Base-by-base conservation (phyloP, 2,797 vertebrate genomes). In the Sus cebifrons region DNA sequence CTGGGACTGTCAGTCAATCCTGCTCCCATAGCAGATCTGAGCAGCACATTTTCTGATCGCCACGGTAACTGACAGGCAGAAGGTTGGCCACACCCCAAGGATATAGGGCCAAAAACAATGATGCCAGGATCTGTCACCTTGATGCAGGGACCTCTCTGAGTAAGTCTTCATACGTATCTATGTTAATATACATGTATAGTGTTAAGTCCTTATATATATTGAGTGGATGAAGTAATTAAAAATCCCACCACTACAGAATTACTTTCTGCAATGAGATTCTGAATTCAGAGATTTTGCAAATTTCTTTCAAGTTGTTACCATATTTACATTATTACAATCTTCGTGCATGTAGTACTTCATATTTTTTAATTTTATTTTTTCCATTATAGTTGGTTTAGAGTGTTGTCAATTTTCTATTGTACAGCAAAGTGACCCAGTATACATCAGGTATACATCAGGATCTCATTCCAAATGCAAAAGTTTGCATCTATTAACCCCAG, bases 81-180 rank as follows among this genome's bases (percentile, higher is more conserved):
- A 91, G 65, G 86, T 5, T 96, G 97, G 96, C 79, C 75, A 49
- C n/a, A 49, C n/a, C 71, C 71, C 52, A 74, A 78, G 56, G 68
- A 79, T 56, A 62, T 23, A 84, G 54, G 49, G 79, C 89, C 81
- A 87, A 86, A 89, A 70, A 21, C 32, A 78, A 75, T 14, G 71
- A 89, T 74, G 89, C 75, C 70, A 93, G 75, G 68, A 91, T 21
- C 64, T 77, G 86, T 81, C 70, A 93, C 94, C 83, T 58, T 68
- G 49, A 89, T 70, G 29, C 58, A 78, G 36, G 73, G 77, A 13
- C 11, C 23, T 16, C 75, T 27, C 52, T 15, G 25, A 83, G 27
- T 16, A 81, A 52, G 56, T 3, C 71, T 88, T 71, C 4, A 29
- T 21, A 74, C 36, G 71, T 27, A 67, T 14, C 3, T 18, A 27